Evolutionary conservation across 2,888 invertebrate species (phyloP), one percentile per base, ranked within the genome.

Genomic region (Anthrax anthrax): DNA sequence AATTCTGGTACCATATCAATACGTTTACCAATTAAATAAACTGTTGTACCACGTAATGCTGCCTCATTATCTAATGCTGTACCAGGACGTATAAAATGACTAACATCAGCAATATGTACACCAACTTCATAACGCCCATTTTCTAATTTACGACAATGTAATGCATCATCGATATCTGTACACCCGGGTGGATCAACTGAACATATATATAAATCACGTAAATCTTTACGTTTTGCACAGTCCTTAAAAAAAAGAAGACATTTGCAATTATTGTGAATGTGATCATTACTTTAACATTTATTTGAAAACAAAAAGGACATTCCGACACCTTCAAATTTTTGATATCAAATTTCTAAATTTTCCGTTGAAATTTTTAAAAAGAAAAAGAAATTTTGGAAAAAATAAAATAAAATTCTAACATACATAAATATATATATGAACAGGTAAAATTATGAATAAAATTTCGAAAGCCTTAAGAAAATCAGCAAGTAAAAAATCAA

Each of bases 111-210:
- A 51, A 98, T 98, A 61, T 98, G 98, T 0, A 98, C 97, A 16
- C 97, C 97, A 41, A 95, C 81, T 71, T 91, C 85, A 41, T 76
- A 73, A 57, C 80, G 81, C 4, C 83, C 81, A 59, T 83, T 83
- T 0, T 74, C 72, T 18, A 94, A 67, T 37, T 74, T 69, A 18
- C 81, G 74, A 57, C 94, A 95, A 68, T 98, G 98, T 2, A 98
- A 69, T 0, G 98, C 97, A 66, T 98, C 98, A 63, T 98, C 98
- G 52, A 98, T 97, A 64, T 98, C 98, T 0, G 97, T 98, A 65
- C 97, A 98, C 0, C 97, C 97, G 0, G 94, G 92, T 3, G 97
- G 97, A 74, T 97, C 96, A 1, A 97, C 95, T 0, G 94, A 95
- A 60, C 95, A 97, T 39, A 98, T 80, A 58, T 81, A 79, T 4